Evolutionary conservation across 2,113 vertebrate genomes (phyloP).

Genomic region (Mastomys natalensis): DNA sequence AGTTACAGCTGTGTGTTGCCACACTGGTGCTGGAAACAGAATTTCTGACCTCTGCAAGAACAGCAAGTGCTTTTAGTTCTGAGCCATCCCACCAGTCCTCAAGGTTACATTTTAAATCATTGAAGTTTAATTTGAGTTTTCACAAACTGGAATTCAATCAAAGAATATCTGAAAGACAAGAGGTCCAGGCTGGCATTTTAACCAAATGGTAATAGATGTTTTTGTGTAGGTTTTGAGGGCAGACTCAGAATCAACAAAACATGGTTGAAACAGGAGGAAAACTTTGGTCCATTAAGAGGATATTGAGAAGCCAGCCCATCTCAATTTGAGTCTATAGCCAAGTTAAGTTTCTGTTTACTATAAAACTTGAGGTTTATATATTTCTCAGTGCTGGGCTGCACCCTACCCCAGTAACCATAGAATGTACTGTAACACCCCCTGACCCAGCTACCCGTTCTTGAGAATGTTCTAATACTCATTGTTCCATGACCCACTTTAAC

Average conservation of each 20-base stretch:
- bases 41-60: background rate
- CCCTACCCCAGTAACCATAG: background rate
- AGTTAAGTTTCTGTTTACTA: background rate
- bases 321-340: background rate
- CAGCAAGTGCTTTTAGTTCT: background rate
- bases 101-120: background rate
- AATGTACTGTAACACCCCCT: background rate
- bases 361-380: background rate
- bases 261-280: background rate
- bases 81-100: background rate
- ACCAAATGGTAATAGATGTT: background rate
- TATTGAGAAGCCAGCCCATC: background rate
- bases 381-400: background rate
- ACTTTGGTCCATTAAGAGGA: background rate
- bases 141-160: background rate
- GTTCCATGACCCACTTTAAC: background rate
- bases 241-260: conserved; percentile 44
- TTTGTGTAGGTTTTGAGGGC: background rate
- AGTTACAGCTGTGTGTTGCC: background rate
- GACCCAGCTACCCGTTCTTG: background rate
- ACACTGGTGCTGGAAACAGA: background rate
- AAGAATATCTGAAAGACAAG: background rate
- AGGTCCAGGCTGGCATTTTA: background rate
- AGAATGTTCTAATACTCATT: background rate
- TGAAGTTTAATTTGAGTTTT: background rate